Conservation (phyloP, 2,113 vertebrate genomes). For the Brienomyrus brachyistius region DNA sequence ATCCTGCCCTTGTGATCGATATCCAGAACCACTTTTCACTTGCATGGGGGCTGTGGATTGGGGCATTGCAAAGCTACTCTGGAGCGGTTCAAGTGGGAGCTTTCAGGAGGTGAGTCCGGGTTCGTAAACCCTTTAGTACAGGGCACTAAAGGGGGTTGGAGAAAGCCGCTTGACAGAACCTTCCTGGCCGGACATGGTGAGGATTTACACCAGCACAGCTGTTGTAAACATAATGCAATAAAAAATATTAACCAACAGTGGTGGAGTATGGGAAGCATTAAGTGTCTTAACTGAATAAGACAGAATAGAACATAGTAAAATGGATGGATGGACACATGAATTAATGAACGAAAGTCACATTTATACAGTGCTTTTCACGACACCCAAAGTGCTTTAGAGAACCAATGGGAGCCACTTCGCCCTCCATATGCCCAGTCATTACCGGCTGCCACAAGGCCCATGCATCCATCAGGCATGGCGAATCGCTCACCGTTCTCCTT, state of each 20-base stretch:
- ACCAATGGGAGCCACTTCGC: no score
- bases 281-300: background rate
- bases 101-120: background rate
- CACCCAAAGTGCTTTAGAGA: no score
- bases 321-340: no score
- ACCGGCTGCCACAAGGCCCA: background rate
- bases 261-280: background rate
- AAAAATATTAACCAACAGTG: background rate
- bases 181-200: background rate
- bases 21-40: background rate
- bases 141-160: background rate
- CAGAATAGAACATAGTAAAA: background rate
- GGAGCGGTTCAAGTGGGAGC: background rate
- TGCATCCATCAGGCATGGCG: background rate
- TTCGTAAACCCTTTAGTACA: background rate
- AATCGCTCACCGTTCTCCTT: conserved; percentile 85
- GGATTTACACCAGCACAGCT: background rate
- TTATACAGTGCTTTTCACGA: no score
- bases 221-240: background rate
- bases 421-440: background rate
- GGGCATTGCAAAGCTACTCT: background rate
- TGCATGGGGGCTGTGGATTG: background rate
- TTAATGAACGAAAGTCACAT: no score
- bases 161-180: background rate
- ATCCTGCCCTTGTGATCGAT: background rate